These are phyloP conservation scores for Sicus ferrugineus DNA, from an alignment of 2,888 invertebrate species.

Conservation along the genomic window DNA sequence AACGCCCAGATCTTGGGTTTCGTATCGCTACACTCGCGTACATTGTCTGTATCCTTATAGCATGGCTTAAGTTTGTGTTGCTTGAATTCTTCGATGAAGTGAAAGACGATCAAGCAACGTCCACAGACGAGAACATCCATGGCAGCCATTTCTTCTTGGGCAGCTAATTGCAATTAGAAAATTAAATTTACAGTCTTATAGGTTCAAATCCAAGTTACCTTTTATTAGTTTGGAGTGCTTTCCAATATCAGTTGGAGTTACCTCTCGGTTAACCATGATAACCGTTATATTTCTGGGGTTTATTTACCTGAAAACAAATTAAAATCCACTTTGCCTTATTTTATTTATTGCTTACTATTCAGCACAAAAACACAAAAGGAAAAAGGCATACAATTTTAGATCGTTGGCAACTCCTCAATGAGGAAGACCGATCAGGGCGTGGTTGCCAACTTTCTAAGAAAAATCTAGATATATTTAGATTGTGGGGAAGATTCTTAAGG, in stretches of 20 bases:
- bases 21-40: conserved; percentile 72
- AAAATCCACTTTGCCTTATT: no score
- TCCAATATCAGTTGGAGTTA: conserved; percentile 71
- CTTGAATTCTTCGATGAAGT: conserved; percentile 81
- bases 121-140: conserved; percentile 85
- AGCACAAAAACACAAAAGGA: no score
- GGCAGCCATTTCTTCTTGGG: conserved; percentile 78
- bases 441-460: no score
- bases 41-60: conserved; percentile 65
- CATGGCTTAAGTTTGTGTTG: conserved; percentile 70
- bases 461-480: no score
- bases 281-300: no score
- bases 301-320: no score
- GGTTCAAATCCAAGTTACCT: conserved; percentile 63
- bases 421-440: no score
- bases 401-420: no score
- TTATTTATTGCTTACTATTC: no score
- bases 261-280: conserved; percentile 63
- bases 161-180: conserved; percentile 66
- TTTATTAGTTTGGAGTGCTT: conserved; percentile 71
- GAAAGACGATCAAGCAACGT: conserved; percentile 81
- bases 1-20: conserved; percentile 89
- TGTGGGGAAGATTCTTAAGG: no score
- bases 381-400: no score
- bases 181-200: not conserved